These are phyloP conservation scores for Itoplectis maculator DNA, from an alignment of 2,888 invertebrate species.

Conservation along the genomic window DNA sequence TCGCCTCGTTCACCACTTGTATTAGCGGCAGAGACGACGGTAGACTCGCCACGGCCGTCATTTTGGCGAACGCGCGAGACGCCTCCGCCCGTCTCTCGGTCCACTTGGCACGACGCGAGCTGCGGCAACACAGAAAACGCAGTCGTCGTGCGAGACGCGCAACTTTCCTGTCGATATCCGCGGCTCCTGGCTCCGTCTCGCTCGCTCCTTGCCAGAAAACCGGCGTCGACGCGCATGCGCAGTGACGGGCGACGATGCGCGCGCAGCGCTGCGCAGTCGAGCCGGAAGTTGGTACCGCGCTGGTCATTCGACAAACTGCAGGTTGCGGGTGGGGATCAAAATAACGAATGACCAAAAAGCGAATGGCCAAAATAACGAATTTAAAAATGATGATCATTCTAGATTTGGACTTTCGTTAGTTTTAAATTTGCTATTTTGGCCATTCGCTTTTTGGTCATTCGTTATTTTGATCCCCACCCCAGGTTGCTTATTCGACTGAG, in stretches of 20 bases:
- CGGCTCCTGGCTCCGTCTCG: background rate
- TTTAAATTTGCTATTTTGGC: too few species aligned
- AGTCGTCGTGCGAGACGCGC: background rate
- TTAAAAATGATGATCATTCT: too few species aligned
- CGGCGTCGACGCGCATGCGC: background rate
- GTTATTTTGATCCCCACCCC: too few species aligned
- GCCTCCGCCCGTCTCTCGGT: slow-evolving; percentile 52
- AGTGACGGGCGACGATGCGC: background rate
- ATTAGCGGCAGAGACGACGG: slow-evolving; percentile 78
- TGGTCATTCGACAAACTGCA: background rate
- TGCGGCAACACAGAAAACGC: background rate
- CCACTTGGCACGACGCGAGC: background rate
- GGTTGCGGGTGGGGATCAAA: too few species aligned
- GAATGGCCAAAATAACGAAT: too few species aligned
- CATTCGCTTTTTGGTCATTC: too few species aligned
- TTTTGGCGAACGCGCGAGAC: slow-evolving; percentile 69
- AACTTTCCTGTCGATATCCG: slow-evolving; percentile 20
- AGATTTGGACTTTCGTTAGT: too few species aligned
- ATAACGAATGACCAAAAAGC: too few species aligned
- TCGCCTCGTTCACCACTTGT: slow-evolving; percentile 80
- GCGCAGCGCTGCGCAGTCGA: background rate
- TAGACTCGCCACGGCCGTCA: slow-evolving; percentile 80
- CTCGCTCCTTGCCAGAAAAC: background rate
- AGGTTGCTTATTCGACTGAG: too few species aligned
- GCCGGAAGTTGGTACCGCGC: background rate